These are phyloP conservation scores for Nyctereutes procyonoides DNA, from an alignment of 2,113 vertebrate genomes.

Conservation along the genomic window DNA sequence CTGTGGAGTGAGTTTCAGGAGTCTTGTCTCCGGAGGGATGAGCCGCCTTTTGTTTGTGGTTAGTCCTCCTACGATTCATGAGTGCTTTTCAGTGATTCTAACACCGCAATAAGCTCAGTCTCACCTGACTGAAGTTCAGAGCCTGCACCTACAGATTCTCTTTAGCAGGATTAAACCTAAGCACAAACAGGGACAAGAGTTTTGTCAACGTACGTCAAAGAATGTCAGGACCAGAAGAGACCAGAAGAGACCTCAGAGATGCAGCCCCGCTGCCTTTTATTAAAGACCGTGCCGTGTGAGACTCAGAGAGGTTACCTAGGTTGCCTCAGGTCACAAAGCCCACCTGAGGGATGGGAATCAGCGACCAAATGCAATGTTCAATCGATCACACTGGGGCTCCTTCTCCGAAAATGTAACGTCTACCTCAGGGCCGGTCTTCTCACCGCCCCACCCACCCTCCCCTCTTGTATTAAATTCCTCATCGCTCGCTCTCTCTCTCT, in stretches of 20 bases:
- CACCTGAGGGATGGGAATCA: background rate
- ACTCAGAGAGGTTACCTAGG: background rate
- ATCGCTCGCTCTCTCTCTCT: background rate
- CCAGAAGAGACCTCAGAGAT: background rate
- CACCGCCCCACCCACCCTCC: background rate
- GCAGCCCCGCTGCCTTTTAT: background rate
- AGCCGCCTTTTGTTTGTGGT: background rate
- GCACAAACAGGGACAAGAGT: background rate
- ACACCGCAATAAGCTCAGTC: background rate
- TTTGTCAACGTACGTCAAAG: background rate
- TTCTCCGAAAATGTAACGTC: background rate
- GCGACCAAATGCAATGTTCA: background rate
- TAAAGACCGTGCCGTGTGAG: background rate
- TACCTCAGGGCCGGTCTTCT: background rate
- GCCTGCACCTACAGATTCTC: background rate
- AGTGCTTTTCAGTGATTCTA: background rate
- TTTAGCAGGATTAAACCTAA: background rate
- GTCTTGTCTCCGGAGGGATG: background rate
- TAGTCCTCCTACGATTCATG: background rate
- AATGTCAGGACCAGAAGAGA: background rate
- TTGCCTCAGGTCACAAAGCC: constrained; percentile 40
- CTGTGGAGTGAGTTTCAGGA: background rate
- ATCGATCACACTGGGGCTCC: background rate
- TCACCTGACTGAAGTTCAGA: background rate
- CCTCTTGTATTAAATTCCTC: background rate